These are phyloP conservation scores for Conistra vaccinii DNA, from an alignment of 2,888 invertebrate species.

Conservation along the genomic window DNA sequence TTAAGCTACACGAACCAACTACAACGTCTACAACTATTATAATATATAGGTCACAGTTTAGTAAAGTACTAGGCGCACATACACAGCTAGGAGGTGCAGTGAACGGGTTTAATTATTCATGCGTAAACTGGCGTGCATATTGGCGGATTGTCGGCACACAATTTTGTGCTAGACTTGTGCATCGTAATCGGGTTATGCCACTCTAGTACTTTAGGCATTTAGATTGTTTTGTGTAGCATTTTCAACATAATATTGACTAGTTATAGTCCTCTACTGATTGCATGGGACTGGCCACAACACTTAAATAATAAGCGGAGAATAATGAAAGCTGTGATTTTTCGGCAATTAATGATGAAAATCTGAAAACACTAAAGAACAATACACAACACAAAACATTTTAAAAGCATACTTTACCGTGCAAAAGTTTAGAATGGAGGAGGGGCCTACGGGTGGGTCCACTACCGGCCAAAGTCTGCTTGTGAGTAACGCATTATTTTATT, in stretches of 20 bases:
- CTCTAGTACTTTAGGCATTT: constrained; percentile 27
- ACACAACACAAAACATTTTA: too few relatives aligned
- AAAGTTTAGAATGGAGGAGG: too few relatives aligned
- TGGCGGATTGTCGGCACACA: constrained; percentile 35
- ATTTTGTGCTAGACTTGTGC: constrained; percentile 43
- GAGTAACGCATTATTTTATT: too few relatives aligned
- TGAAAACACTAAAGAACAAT: too few relatives aligned
- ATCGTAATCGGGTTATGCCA: constrained; percentile 23
- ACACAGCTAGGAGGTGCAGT: constrained; percentile 26
- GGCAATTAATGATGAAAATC: too few relatives aligned
- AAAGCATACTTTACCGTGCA: too few relatives aligned
- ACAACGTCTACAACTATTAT: too few relatives aligned
- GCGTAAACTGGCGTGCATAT: constrained; percentile 38
- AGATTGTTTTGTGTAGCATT: background rate
- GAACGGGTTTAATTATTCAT: constrained; percentile 44
- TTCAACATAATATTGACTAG: background rate
- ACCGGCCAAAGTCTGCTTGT: too few relatives aligned
- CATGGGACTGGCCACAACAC: background rate
- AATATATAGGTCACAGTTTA: background rate
- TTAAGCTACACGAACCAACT: background rate
- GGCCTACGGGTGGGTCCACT: too few relatives aligned
- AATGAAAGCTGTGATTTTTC: too few relatives aligned
- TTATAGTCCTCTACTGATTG: too few relatives aligned
- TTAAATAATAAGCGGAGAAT: too few relatives aligned
- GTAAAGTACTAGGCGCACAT: constrained; percentile 32